Base-by-base conservation (phyloP, 2,113 vertebrate genomes). In the Bagarius yarrelli region DNA sequence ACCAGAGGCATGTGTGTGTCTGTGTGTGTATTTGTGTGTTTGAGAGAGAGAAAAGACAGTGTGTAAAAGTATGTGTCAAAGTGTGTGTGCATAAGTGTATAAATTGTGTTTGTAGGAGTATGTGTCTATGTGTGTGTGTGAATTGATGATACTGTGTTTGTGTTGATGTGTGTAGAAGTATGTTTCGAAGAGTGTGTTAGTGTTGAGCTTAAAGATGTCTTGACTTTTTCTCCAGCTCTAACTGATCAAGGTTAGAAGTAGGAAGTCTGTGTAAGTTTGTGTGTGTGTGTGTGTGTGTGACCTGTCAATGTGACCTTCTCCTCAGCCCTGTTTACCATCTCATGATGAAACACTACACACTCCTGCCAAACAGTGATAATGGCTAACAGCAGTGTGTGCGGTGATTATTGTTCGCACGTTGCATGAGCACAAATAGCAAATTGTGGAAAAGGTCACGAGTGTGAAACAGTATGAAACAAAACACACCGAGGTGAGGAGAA, bases 261-360 rank as follows among this genome's bases (percentile, higher is more conserved):
- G 27, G 70, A 72, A 70, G 15, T 6, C 6, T 47, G 44, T 47
- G 44, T 47, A 8, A 8, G 44, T 47, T 4, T 47, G 44, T 47
- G 44, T 47, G 44, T 47, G 44, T 47, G 44, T 47, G 44, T 47
- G 44, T 9, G 44, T 47, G 9, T 47, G 4, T 76, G 60, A 76
- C 77, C 73, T 80, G 72, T 83, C 66, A 73, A 19, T 75, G 78
- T 81, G 73, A 85, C 81, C 84, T 76, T 76, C 71, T 63, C n/a
- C 34, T 69, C 55, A 78, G 70, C 69, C 34, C 5, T 64, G 27
- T 34, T 76, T 85, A 72, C 32, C 34, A 27, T 72, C 56, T 76
- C 55, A 66, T 70, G 81, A 61, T 69, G 71, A 85, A 57, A 82
- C 71, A 30, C 4, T 13, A 57, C 69, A 75, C 76, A 69, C 30